phyloP scores from a whole-genome alignment of 2,888 invertebrate genomes.

The Campoplex nolae region DNA sequence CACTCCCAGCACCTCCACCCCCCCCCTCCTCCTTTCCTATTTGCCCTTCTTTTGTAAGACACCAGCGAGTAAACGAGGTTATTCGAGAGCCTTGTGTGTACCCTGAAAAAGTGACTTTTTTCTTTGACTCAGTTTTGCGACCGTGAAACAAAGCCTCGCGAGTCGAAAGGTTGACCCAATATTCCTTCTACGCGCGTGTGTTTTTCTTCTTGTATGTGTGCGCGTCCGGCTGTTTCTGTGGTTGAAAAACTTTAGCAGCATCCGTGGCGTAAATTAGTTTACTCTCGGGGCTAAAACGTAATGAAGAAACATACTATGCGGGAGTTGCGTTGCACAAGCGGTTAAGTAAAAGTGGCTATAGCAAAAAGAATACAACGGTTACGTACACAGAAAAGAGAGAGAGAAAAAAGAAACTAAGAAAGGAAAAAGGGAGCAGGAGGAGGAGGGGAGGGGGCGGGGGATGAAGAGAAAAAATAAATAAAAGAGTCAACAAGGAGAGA shows the following conservation, averaged over 20 bases:
- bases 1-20: not conserved
- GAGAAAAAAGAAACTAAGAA: conserved; percentile 14
- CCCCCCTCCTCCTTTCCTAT: not conserved
- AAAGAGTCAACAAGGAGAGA: conserved; percentile 40
- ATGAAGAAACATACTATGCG: conserved; percentile 40
- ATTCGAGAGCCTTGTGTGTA: conserved; percentile 24
- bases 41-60: conserved; percentile 7
- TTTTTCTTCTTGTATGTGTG: not conserved
- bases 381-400: conserved; percentile 23
- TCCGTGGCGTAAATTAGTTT: conserved; percentile 39
- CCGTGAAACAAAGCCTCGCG: conserved; percentile 10
- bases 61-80: conserved; percentile 8
- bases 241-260: not conserved
- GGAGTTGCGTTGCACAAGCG: not conserved
- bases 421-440: not conserved
- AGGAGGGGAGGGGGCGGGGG: not conserved
- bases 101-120: conserved; percentile 28
- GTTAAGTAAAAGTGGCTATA: conserved; percentile 44
- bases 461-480: conserved; percentile 13
- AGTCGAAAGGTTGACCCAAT: conserved; percentile 53
- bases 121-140: conserved; percentile 59
- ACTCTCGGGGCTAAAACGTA: conserved; percentile 34
- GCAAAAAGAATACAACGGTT: conserved; percentile 9
- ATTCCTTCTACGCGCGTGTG: not conserved
- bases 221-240: not conserved